These are phyloP conservation scores for Delia radicum DNA, from an alignment of 1,140 invertebrate genomes.

Conservation along the genomic window DNA sequence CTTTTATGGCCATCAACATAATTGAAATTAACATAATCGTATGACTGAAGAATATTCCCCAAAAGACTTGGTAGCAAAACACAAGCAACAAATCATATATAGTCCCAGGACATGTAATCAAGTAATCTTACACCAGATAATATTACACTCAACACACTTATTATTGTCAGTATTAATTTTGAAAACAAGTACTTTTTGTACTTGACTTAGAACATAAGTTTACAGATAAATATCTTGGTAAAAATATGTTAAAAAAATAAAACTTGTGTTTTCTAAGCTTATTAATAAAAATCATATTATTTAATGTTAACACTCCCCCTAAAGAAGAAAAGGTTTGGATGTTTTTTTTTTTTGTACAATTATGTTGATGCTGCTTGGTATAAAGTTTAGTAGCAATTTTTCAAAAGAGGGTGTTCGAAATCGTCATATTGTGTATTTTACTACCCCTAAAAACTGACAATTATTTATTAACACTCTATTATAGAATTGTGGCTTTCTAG, in stretches of 20 bases:
- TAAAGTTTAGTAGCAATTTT: background rate
- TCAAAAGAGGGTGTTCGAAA: background rate
- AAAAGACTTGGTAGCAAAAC: background rate
- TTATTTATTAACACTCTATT: background rate
- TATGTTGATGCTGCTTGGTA: background rate
- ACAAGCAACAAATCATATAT: background rate
- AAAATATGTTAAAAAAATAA: background rate
- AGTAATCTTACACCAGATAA: background rate
- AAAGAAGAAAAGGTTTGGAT: too few relatives aligned
- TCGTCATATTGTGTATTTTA: background rate
- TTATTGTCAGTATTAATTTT: background rate
- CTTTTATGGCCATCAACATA: background rate
- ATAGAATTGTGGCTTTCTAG: background rate
- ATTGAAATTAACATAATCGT: background rate
- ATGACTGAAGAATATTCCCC: background rate
- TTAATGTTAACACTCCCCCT: background rate
- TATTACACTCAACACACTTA: background rate
- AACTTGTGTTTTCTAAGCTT: background rate
- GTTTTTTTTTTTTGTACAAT: background rate
- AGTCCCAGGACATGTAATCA: background rate
- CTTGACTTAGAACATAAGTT: background rate
- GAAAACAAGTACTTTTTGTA: background rate
- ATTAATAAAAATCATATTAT: background rate
- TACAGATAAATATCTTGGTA: background rate
- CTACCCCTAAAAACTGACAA: background rate